Conservation (phyloP, 1,140 invertebrate species). For the Zaprionus inermis region DNA sequence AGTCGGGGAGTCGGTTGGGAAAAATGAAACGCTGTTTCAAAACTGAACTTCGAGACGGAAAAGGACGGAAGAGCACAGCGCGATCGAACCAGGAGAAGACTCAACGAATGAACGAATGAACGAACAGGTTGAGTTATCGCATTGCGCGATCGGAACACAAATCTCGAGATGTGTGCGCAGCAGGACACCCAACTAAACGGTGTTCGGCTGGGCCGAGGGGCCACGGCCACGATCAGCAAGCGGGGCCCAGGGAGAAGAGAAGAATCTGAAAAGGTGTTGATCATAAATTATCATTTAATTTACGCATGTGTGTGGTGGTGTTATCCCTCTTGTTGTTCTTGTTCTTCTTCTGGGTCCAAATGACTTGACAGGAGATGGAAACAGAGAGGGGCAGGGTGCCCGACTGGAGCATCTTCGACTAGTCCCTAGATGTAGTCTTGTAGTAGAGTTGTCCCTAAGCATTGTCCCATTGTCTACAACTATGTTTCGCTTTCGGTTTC, state of each 20-base stretch:
- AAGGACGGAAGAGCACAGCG: background rate
- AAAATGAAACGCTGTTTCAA: constrained; percentile 66
- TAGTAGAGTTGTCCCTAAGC: constrained; percentile 23
- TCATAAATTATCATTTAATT: constrained; percentile 83
- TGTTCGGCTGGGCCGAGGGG: constrained; percentile 20
- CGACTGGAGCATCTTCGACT: background rate
- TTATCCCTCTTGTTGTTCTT: constrained; percentile 57
- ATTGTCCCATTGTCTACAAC: constrained; percentile 74
- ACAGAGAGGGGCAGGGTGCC: background rate
- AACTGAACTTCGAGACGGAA: constrained; percentile 25
- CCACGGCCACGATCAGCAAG: background rate
- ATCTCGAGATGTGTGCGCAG: constrained; percentile 78
- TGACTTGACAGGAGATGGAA: background rate
- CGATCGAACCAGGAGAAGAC: constrained; percentile 21
- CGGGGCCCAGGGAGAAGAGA: constrained; percentile 40
- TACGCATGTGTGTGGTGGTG: constrained; percentile 74
- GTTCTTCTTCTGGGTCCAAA: constrained; percentile 37
- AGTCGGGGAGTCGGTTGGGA: background rate
- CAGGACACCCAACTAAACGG: constrained; percentile 81
- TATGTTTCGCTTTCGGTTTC: constrained; percentile 61
- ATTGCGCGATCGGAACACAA: constrained; percentile 80
- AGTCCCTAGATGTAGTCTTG: background rate
- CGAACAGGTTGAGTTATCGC: constrained; percentile 81
- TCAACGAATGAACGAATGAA: constrained; percentile 7
- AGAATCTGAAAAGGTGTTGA: constrained; percentile 79